phyloP scores from a whole-genome alignment of 2,113 vertebrate species.

The Varanus salvator region DNA sequence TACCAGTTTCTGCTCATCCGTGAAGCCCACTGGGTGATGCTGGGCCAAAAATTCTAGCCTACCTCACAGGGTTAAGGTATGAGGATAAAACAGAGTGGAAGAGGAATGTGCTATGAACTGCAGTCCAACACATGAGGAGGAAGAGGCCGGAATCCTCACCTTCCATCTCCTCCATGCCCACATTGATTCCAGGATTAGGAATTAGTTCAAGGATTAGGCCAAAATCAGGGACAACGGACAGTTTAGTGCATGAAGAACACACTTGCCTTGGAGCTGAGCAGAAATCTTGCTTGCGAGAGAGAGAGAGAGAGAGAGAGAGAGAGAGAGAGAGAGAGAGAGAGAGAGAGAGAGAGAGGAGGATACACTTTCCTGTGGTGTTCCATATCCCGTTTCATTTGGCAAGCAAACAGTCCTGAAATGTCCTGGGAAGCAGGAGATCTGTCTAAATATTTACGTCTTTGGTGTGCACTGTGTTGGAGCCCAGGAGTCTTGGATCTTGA shows the following conservation, averaged over 20 bases:
- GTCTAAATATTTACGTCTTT: constrained; percentile 74
- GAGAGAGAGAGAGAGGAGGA: constrained; percentile 1
- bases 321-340: too few species aligned
- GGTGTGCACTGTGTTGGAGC: constrained; percentile 27
- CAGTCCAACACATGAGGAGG: too few species aligned
- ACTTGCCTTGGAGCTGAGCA: constrained; percentile 62
- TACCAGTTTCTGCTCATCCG: too few species aligned
- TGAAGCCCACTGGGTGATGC: too few species aligned
- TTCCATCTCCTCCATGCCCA: too few species aligned
- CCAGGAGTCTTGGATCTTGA: constrained; percentile 46
- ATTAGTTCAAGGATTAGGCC: too few species aligned
- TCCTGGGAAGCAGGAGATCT: constrained; percentile 71
- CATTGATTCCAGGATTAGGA: too few species aligned
- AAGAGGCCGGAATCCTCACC: too few species aligned
- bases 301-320: constrained; percentile 15
- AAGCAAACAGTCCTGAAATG: constrained; percentile 74
- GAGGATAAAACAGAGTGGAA: too few species aligned
- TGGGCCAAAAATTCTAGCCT: too few species aligned
- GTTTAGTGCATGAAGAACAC: constrained; percentile 61
- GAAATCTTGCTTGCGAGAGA: constrained; percentile 63
- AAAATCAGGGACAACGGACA: background rate
- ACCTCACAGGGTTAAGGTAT: too few species aligned
- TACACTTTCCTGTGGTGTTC: constrained; percentile 72
- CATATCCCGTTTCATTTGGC: constrained; percentile 74
- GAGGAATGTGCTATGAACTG: too few species aligned